phyloP scores from a whole-genome alignment of 2,888 invertebrate species.

The Hipparchia sbordonii region DNA sequence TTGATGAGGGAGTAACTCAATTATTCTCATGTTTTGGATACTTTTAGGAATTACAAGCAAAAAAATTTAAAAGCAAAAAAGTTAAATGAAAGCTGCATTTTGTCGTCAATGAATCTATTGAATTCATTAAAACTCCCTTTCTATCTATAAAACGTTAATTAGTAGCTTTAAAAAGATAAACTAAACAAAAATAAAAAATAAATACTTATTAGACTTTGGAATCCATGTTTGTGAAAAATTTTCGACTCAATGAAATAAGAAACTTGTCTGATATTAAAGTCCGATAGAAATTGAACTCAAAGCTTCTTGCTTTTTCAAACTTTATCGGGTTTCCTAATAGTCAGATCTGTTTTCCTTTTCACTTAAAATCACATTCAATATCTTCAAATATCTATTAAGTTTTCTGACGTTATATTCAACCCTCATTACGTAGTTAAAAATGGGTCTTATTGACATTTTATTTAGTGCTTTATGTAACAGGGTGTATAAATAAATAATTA shows the following conservation, averaged over 20 bases:
- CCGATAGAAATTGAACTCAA: not conserved
- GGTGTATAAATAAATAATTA: too few species aligned
- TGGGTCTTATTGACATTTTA: not conserved
- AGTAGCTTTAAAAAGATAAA: too few species aligned
- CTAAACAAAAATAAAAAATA: too few species aligned
- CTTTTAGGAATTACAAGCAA: not conserved
- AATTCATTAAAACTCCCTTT: too few species aligned
- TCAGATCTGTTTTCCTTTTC: slow-evolving; percentile 11
- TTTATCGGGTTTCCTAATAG: slow-evolving; percentile 16
- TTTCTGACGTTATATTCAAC: not conserved
- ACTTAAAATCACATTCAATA: slow-evolving; percentile 14
- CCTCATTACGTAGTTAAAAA: slow-evolving; percentile 1
- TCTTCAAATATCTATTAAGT: not conserved
- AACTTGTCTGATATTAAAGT: slow-evolving; percentile 13
- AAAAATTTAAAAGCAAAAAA: not conserved
- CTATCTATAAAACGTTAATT: too few species aligned
- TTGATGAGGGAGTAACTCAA: not conserved
- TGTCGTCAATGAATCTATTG: too few species aligned
- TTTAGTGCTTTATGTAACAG: too few species aligned
- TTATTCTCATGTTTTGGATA: not conserved
- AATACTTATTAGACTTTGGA: too few species aligned
- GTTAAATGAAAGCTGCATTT: not conserved
- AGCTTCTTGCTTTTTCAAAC: slow-evolving; percentile 10
- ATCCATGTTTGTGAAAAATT: not conserved
- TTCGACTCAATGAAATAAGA: not conserved